A percentile compares a stretch with the other conserved stretches of the same genome.
phyloP scores from a whole-genome alignment of 2,797 vertebrate genomes.

The Todus mexicanus region DNA sequence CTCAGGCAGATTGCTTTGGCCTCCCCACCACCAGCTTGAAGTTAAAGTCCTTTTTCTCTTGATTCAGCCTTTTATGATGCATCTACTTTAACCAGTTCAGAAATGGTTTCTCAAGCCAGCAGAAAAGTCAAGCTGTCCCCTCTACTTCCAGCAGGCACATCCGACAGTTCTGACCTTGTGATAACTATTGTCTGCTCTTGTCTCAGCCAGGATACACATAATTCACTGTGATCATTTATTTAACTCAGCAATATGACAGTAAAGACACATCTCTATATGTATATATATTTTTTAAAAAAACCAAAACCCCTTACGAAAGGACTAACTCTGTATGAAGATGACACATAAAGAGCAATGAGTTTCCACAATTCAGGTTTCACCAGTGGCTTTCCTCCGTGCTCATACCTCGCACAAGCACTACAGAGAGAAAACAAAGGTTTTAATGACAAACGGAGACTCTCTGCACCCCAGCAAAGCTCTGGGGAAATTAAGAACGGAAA shows the following conservation, averaged over 20 bases:
- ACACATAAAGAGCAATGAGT: neutral
- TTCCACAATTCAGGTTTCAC: neutral
- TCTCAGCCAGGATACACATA: neutral
- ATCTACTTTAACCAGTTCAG: neutral
- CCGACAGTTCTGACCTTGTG: neutral
- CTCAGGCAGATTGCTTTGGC: neutral
- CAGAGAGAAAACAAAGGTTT: neutral
- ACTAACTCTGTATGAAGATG: neutral
- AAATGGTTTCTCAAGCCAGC: neutral
- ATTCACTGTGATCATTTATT: neutral
- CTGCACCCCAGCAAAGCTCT: neutral
- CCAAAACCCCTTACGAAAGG: neutral
- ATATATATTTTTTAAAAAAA: neutral
- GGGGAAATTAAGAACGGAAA: neutral
- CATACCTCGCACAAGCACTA: neutral
- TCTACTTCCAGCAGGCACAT: neutral
- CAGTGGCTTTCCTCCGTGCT: neutral
- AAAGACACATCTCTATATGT: neutral
- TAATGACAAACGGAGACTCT: neutral
- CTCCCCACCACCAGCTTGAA: neutral
- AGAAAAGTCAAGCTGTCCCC: neutral
- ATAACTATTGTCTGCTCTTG: slow-evolving; percentile 1
- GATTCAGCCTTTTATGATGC: neutral
- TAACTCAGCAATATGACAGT: slow-evolving; percentile 1
- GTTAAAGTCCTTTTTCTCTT: neutral